Evolutionary conservation across 2,113 vertebrate genomes (phyloP).

Genomic region (Amphiprion ocellaris): DNA sequence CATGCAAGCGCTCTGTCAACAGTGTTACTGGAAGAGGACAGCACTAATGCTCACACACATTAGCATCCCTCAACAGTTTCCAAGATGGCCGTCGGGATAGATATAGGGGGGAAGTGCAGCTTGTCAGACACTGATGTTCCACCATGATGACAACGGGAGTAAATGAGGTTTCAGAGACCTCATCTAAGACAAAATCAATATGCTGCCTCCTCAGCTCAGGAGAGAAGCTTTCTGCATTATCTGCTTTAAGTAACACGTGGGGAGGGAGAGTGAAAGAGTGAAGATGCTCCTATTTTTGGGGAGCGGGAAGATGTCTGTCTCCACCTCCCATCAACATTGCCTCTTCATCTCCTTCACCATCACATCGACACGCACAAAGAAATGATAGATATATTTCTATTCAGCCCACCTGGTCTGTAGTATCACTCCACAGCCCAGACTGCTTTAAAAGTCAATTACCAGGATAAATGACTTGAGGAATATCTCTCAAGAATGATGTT

Average conservation of each 20-base stretch:
- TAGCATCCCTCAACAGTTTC: conserved; percentile 78
- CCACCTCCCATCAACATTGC: conserved; percentile 73
- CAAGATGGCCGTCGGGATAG: conserved; percentile 77
- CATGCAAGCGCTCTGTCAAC: conserved; percentile 80
- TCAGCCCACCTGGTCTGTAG: conserved; percentile 80
- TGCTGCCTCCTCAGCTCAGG: conserved; percentile 80
- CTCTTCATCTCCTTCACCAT: conserved; percentile 60
- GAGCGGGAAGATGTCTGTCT: conserved; percentile 78
- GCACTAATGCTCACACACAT: conserved; percentile 76
- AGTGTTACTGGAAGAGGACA: conserved; percentile 71
- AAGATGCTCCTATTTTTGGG: conserved; percentile 70
- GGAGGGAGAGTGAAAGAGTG: conserved; percentile 35
- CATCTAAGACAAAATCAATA: conserved; percentile 87
- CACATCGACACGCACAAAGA: conserved; percentile 66
- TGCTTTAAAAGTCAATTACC: conserved; percentile 86
- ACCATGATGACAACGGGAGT: conserved; percentile 83
- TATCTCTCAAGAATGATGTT: conserved; percentile 85
- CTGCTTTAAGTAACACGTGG: conserved; percentile 65
- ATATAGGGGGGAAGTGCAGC: conserved; percentile 68
- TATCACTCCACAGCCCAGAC: conserved; percentile 81
- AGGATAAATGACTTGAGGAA: conserved; percentile 80
- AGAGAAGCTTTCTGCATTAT: conserved; percentile 79
- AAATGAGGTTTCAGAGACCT: conserved; percentile 87
- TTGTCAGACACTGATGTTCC: conserved; percentile 84
- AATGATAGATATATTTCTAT: conserved; percentile 79